Base-by-base conservation (phyloP, 30 jellyfish, hydroid and myxozoan genomes). In the Aurelia coerulea region DNA sequence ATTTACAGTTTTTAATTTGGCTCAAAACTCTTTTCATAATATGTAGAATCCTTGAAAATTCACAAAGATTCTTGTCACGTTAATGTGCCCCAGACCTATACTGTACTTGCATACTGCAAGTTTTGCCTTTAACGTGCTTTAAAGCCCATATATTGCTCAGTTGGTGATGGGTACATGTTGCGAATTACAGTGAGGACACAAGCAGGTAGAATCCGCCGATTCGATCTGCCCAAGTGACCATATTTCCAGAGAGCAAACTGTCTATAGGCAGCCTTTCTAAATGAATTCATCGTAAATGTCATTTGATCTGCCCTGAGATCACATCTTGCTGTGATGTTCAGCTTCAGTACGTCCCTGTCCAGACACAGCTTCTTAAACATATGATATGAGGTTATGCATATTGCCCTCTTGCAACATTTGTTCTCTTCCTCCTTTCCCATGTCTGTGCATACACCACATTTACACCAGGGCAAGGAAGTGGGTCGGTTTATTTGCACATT, bases 351-450 rank as follows among this genome's bases (percentile, higher is more conserved):
- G 23, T 74, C 84, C 84, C 58, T 74, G 84, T 74, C 84, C 42
- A 52, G 69, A 65, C 14, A 65, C 29, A 14, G 76, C 76, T 29
- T 14, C 37, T 68, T 68, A 68, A 32, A 68, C 79, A 68, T 23
- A 68, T 68, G 37, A 68, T 68, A 37, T 68, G 79, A 8, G 73
- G 73, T 62, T 33, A 62, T 39, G 29, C 84, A 73, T 73, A 73
- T 46, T 73, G 84, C 68, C 84, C 70, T 73, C 84, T 73, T 73
- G 84, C 84, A 73, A 73, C 84, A 73, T 46, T 41, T 73, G 70
- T 73, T 73, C 68, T 73, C 84, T 39, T 73, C 84, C 34, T 68
- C 79, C 60, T 33, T 68, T 68, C 60, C 60, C 79, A 68, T 68
- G 23, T 31, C 60, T 15, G 54, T 33, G 60, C 79, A 68, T 17